Base-by-base conservation (phyloP, 2,797 vertebrate genomes). In the Delichon dasypus region DNA sequence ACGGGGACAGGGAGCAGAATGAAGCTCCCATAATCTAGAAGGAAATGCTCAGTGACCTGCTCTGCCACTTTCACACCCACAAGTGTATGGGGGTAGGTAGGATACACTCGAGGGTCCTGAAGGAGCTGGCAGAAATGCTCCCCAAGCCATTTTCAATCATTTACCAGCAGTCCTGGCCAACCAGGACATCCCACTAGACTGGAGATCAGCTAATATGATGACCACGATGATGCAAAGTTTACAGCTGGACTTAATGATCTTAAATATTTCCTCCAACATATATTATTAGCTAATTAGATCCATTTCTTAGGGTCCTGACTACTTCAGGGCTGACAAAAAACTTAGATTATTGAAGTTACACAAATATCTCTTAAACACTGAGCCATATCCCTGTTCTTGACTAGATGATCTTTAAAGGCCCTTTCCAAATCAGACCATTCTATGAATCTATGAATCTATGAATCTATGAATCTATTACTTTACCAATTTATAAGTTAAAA, bases 11-110 rank as follows among this genome's bases (percentile, higher is more conserved):
- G 44, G 30, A 80, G 19, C 7, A 75, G 27, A 75, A 23, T 27
- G 5, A n/a, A 45, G 10, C 7, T 10, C 45, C 2, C 12, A 7
- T 27, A 19, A 44, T 7, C 18, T 27, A 23, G 22, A 19, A 58
- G 12, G 32, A 67, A 60, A n/a, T 32, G 27, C 27, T 60, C 62
- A 44, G 5, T 7, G 15, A 51, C 11, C 5, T 22, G 10, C 18
- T 27, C 10, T 51, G 54, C 22, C 45, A 16, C 18, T 60, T 60
- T 60, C 45, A 27, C 15, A 67, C 11, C 3, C 10, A 23, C 22
- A 20, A 9, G 8, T 16, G 15, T 23, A 0, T 23, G n/a, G 18
- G 11, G 4, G 4, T 60, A 16, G 27, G 13, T 9, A 19, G 5
- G 23, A 45, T 32, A 18, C 45, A 19, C 19, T 19, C 53, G 32